These are phyloP conservation scores for Cerastis leucographa DNA, from an alignment of 2,888 invertebrate genomes.

Conservation along the genomic window DNA sequence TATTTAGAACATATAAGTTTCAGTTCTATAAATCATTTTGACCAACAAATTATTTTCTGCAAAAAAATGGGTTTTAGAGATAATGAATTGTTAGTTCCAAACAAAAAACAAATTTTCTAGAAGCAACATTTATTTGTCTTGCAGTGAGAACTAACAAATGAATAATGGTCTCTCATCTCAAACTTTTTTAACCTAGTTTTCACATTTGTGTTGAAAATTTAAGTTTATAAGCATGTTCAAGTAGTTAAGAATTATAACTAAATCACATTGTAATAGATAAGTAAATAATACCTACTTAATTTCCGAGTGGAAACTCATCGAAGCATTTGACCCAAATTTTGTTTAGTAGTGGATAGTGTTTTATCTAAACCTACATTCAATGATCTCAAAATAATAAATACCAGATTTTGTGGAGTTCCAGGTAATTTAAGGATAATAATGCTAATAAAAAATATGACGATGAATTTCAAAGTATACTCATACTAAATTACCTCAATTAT, in stretches of 20 bases:
- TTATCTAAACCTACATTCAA: neutral
- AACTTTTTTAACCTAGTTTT: neutral
- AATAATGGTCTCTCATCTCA: neutral
- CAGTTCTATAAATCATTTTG: neutral
- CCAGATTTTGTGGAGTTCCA: neutral
- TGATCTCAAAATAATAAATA: neutral
- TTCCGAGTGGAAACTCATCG: slow-evolving; percentile 12
- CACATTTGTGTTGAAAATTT: neutral
- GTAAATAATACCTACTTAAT: neutral
- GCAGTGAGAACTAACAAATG: neutral
- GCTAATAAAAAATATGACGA: neutral
- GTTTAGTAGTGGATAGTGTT: slow-evolving; percentile 16
- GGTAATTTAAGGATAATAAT: neutral
- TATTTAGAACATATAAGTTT: neutral
- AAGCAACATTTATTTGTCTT: neutral
- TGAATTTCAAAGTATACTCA: neutral
- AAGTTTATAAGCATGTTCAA: neutral
- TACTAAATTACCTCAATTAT: neutral
- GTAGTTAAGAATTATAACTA: neutral
- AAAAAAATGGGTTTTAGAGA: neutral
- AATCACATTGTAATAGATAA: neutral
- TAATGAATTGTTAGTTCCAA: neutral
- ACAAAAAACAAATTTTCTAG: neutral
- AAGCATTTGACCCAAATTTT: slow-evolving; percentile 51
- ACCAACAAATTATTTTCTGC: neutral